A percentile compares a stretch with the other conserved stretches of the same genome.
phyloP scores from a whole-genome alignment of 2,113 vertebrate species.

The Cairina moschata region DNA sequence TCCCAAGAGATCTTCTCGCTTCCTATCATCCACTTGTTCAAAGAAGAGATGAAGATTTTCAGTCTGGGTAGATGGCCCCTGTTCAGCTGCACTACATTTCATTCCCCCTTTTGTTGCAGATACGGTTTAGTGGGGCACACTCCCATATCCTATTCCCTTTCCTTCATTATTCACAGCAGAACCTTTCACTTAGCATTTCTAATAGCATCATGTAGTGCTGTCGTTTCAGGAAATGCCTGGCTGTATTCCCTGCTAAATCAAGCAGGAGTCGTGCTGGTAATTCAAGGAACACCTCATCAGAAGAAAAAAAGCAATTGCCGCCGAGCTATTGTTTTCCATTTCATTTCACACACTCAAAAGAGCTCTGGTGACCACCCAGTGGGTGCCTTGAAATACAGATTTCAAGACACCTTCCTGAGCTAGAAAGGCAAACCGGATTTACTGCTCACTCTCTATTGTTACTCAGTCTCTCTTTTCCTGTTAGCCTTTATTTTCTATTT shows the following conservation, averaged over 20 bases:
- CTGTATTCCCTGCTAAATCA: constrained; percentile 62
- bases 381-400: constrained; percentile 57
- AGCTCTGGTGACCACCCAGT: constrained; percentile 63
- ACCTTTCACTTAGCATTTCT: constrained; percentile 46
- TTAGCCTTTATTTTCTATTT: constrained; percentile 52
- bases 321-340: constrained; percentile 69
- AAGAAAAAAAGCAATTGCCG: constrained; percentile 38
- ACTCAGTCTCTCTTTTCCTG: constrained; percentile 28
- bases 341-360: constrained; percentile 72
- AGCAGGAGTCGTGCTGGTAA: constrained; percentile 57
- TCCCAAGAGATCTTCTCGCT: background rate
- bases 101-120: constrained; percentile 15
- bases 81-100: constrained; percentile 30
- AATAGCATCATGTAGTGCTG: constrained; percentile 25
- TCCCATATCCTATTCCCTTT: constrained; percentile 1
- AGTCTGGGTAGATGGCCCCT: background rate
- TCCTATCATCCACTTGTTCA: background rate
- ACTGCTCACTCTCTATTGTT: constrained; percentile 51
- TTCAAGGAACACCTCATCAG: constrained; percentile 67
- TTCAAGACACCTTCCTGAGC: constrained; percentile 50
- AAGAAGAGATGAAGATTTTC: background rate
- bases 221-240: constrained; percentile 65
- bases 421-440: constrained; percentile 58
- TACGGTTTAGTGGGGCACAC: constrained; percentile 27
- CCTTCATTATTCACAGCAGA: constrained; percentile 7